Evolutionary conservation across 2,113 vertebrate species (phyloP).

Genomic region (Malaclemys terrapin): DNA sequence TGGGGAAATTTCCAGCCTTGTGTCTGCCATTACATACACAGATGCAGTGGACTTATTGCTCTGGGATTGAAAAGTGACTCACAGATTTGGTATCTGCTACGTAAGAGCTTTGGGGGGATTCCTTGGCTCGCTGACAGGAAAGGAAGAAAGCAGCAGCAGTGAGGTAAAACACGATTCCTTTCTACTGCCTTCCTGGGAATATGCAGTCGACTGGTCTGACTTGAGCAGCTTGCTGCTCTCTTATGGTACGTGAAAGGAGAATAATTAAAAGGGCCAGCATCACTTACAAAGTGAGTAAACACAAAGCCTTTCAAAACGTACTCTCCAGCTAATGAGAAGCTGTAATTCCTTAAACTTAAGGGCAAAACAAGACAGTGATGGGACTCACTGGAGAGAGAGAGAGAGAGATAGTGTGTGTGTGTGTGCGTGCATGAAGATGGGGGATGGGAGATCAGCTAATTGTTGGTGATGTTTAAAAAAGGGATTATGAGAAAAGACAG

Average conservation of each 20-base stretch:
- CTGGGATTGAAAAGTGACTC: constrained; percentile 76
- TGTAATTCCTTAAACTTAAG: constrained; percentile 85
- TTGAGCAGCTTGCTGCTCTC: constrained; percentile 78
- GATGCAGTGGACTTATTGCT: constrained; percentile 65
- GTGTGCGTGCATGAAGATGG: constrained; percentile 58
- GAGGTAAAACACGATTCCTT: constrained; percentile 78
- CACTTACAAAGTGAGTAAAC: constrained; percentile 86
- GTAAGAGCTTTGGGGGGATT: constrained; percentile 84
- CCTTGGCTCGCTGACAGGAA: constrained; percentile 84
- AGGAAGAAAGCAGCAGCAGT: constrained; percentile 78
- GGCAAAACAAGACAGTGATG: constrained; percentile 79
- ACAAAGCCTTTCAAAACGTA: constrained; percentile 82
- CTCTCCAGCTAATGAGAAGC: constrained; percentile 83
- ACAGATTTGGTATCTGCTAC: constrained; percentile 82
- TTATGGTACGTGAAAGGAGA: constrained; percentile 81
- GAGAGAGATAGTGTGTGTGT: constrained; percentile 66
- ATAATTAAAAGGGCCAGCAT: constrained; percentile 83
- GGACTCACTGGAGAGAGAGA: constrained; percentile 69
- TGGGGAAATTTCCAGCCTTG: constrained; percentile 71
- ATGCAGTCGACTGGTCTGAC: constrained; percentile 62
- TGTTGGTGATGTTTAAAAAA: constrained; percentile 84
- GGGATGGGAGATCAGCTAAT: constrained; percentile 80
- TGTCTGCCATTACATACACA: constrained; percentile 41
- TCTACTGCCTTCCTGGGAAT: constrained; percentile 79
- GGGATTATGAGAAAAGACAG: constrained; percentile 84